Conservation (phyloP, 2,797 vertebrate genomes). For the Acipenser transmontanus region DNA sequence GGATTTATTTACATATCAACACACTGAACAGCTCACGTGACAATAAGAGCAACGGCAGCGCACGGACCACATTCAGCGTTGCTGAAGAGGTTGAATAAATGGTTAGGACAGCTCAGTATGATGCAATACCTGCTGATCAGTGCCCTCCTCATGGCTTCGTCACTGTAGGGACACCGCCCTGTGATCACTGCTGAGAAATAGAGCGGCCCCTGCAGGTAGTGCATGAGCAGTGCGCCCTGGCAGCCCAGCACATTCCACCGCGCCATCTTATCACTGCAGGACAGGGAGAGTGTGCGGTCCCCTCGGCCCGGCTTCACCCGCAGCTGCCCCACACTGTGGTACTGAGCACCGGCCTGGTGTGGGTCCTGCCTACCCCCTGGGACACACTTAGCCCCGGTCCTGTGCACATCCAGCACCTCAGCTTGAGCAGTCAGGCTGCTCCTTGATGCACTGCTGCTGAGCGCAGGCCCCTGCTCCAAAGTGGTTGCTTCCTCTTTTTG, state of each 20-base stretch:
- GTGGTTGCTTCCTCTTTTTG: too few relatives aligned
- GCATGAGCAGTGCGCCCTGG: slow-evolving; percentile 86
- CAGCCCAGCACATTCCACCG: slow-evolving; percentile 85
- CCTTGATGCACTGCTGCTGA: too few relatives aligned
- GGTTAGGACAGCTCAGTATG: not conserved
- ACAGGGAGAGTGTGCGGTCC: slow-evolving; percentile 79
- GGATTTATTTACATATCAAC: too few relatives aligned
- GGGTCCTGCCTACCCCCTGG: slow-evolving; percentile 63
- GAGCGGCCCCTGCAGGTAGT: slow-evolving; percentile 77
- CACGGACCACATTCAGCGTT: too few relatives aligned
- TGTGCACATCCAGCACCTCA: slow-evolving; percentile 58
- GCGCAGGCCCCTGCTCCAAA: too few relatives aligned
- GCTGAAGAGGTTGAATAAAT: not conserved
- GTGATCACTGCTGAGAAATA: slow-evolving; percentile 75
- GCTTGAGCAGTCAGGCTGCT: not conserved
- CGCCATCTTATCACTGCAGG: slow-evolving; percentile 90
- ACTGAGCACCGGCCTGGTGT: slow-evolving; percentile 53
- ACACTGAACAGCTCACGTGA: too few relatives aligned
- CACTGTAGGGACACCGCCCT: slow-evolving; percentile 77
- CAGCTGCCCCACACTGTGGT: slow-evolving; percentile 72
- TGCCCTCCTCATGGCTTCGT: slow-evolving; percentile 71
- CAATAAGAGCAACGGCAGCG: too few relatives aligned
- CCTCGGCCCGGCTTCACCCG: slow-evolving; percentile 88
- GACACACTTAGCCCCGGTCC: slow-evolving; percentile 90
- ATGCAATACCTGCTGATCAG: slow-evolving; percentile 61